Evolutionary conservation across 2,888 invertebrate genomes (phyloP).

Genomic region (Galerucella pusilla): DNA sequence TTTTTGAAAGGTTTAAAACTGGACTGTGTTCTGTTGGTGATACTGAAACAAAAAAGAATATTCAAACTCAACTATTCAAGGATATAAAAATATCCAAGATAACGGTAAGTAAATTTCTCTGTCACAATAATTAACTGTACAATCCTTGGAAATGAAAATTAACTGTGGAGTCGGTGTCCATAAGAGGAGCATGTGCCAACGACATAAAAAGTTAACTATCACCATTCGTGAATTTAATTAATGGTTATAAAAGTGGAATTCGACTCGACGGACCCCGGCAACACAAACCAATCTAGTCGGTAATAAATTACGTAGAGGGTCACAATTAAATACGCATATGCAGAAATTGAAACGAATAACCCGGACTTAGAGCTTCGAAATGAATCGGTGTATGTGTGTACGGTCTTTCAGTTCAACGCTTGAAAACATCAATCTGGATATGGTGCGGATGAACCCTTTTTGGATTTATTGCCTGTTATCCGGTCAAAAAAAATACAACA

Average conservation of each 20-base stretch:
- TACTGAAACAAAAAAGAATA: slow-evolving; percentile 70
- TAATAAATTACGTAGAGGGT: slow-evolving; percentile 61
- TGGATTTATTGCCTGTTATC: slow-evolving; percentile 45
- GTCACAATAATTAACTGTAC: neutral
- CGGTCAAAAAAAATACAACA: slow-evolving; percentile 37
- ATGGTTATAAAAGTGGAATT: slow-evolving; percentile 64
- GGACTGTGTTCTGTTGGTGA: slow-evolving; percentile 90
- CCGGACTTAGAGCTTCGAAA: slow-evolving; percentile 58
- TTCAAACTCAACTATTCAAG: too few species aligned
- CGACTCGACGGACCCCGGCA: slow-evolving; percentile 54
- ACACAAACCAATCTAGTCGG: slow-evolving; percentile 60
- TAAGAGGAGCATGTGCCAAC: slow-evolving; percentile 41
- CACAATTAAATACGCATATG: slow-evolving; percentile 64
- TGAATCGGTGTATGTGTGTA: slow-evolving; percentile 57
- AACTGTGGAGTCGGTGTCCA: neutral
- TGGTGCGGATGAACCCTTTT: slow-evolving; percentile 43
- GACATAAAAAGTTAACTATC: slow-evolving; percentile 62
- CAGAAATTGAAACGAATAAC: slow-evolving; percentile 54
- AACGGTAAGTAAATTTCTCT: neutral
- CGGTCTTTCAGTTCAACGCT: slow-evolving; percentile 47
- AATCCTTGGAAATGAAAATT: neutral
- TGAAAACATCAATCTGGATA: slow-evolving; percentile 56
- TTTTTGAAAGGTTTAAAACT: slow-evolving; percentile 90
- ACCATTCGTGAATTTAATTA: slow-evolving; percentile 59
- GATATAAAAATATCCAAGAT: too few species aligned